Evolutionary conservation across 2,888 invertebrate species (phyloP), one percentile per base, ranked within the genome.

Genomic region (Troides aeacus): DNA sequence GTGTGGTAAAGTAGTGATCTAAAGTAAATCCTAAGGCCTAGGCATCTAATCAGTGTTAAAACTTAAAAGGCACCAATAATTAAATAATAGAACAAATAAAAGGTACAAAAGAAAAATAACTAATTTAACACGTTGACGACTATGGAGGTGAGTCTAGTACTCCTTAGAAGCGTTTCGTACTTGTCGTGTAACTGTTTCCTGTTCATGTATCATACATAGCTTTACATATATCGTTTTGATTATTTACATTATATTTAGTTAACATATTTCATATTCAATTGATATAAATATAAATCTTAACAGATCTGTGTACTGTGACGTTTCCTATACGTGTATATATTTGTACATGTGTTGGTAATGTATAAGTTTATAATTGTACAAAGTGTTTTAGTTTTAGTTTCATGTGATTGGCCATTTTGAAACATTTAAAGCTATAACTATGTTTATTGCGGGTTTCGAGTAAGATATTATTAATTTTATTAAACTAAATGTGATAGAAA

Each of bases 1-100:
- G 91, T 92, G 91, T 92, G 84, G 89, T 89, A 90, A 90, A 89
- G 86, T 89, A 83, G 90, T 92, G 90, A 90, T 83, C 92, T 92
- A 92, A 30, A 89, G 79, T 88, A 82, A 89, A 85, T 89, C 92
- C 92, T 92, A 92, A 87, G 84, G 92, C 92, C 90, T 92, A 92
- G 83, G 92, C 91, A 91, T 90, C 92, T 92, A 92, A 88, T 78
- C 84, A 82, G 92, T 92, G 92, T 92, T 75, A 71, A 91, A 50
- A 91, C 89, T 83, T 85, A 91, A 89, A 77, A 90, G 91, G 92
- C 90, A 91, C 87, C 89, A 85, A 86, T 85, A 89, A 84, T 73
- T 84, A 84, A 84, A 78, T 75, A 82, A 81, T 79, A 85, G 76
- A 79, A 84, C 84, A 87, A 75, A 84, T 88, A 82, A 81, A 77